These are phyloP conservation scores for Nemapogon koenigi DNA, from an alignment of 2,888 invertebrate species.

Conservation along the genomic window DNA sequence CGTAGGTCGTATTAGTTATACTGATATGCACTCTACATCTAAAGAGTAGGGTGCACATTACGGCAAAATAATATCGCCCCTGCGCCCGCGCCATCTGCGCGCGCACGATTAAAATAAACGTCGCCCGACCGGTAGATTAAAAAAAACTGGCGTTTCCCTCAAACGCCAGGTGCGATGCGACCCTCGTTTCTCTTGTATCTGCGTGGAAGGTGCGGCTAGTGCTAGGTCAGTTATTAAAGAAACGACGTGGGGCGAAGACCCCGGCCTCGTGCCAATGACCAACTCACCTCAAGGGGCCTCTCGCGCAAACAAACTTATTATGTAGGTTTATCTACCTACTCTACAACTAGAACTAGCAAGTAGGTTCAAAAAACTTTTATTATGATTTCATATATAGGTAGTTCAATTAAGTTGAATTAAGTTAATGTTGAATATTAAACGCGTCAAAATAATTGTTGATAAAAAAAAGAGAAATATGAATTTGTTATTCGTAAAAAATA, in stretches of 20 bases:
- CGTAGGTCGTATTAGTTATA: constrained; percentile 24
- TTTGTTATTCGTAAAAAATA: too few species aligned
- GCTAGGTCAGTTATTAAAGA: constrained; percentile 50
- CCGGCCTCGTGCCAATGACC: constrained; percentile 37
- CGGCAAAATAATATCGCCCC: constrained; percentile 22
- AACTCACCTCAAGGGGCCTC: constrained; percentile 34
- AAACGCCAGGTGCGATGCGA: constrained; percentile 46
- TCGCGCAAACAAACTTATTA: constrained; percentile 15
- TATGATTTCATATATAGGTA: too few species aligned
- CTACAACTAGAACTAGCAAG: too few species aligned
- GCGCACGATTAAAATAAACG: constrained; percentile 55
- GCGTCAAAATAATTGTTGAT: too few species aligned
- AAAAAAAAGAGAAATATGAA: too few species aligned
- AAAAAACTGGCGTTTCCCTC: constrained; percentile 33
- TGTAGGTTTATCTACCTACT: too few species aligned
- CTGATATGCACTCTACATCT: constrained; percentile 38
- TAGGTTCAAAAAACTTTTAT: too few species aligned
- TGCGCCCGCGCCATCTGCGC: constrained; percentile 56
- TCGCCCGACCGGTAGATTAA: constrained; percentile 38
- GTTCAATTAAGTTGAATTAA: too few species aligned
- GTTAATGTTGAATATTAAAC: too few species aligned
- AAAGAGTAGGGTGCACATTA: constrained; percentile 37
- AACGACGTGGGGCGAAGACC: constrained; percentile 31
- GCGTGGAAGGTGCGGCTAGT: constrained; percentile 36
- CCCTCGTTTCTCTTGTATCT: constrained; percentile 24